Percentiles rank a stretch among this genome's conserved stretches.
Conservation (phyloP, 1,140 invertebrate genomes). For the Drosophila grimshawi region DNA sequence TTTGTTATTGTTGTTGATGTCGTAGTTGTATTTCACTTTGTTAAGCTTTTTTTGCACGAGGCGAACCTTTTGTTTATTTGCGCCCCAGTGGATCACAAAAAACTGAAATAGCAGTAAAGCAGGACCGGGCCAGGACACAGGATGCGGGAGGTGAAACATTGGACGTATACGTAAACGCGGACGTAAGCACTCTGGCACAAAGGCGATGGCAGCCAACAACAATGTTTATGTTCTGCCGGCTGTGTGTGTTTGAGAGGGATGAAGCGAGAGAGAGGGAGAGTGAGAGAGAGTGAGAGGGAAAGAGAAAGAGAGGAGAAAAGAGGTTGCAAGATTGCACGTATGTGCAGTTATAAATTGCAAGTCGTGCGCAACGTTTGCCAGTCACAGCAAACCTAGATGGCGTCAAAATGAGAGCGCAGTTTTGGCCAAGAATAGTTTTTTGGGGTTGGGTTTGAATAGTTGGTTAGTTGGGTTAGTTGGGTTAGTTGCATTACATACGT, state of each 20-base stretch:
- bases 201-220: slow-evolving; percentile 66
- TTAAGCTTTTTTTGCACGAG: slow-evolving; percentile 56
- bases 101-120: slow-evolving; percentile 63
- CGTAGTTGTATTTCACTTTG: slow-evolving; percentile 47
- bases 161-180: slow-evolving; percentile 32
- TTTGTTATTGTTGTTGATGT: slow-evolving; percentile 44
- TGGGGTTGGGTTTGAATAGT: slow-evolving; percentile 29
- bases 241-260: slow-evolving; percentile 3
- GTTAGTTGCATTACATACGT: slow-evolving; percentile 8
- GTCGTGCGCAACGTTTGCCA: slow-evolving; percentile 67
- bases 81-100: slow-evolving; percentile 75
- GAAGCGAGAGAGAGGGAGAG: not conserved
- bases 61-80: slow-evolving; percentile 77
- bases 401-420: slow-evolving; percentile 13
- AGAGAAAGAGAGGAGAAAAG: not conserved
- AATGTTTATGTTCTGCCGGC: slow-evolving; percentile 72
- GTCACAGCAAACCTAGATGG: slow-evolving; percentile 36
- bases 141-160: slow-evolving; percentile 7
- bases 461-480: slow-evolving; percentile 37
- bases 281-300: not conserved
- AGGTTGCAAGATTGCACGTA: slow-evolving; percentile 53
- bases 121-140: slow-evolving; percentile 23
- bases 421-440: slow-evolving; percentile 15
- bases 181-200: slow-evolving; percentile 58
- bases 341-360: slow-evolving; percentile 81